Conservation (phyloP, 2,888 invertebrate species). For the Lissonota sp. region DNA sequence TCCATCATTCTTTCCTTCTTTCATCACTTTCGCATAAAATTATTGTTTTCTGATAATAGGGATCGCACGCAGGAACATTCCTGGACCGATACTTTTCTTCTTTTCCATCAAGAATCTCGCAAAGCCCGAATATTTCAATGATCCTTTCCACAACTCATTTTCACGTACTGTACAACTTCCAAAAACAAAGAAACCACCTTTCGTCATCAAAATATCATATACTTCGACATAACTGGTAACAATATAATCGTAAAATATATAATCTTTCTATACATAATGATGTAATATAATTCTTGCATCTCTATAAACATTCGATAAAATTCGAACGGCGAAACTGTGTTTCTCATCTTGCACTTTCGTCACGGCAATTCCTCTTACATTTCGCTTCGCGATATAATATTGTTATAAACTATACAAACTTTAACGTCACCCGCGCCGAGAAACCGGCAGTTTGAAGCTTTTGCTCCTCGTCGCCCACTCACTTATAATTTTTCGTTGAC, state of each 20-base stretch:
- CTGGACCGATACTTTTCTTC: neutral
- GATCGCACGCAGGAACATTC: neutral
- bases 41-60: neutral
- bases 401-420: constrained; percentile 61
- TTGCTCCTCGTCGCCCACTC: neutral
- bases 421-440: constrained; percentile 43
- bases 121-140: no score
- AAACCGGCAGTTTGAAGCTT: constrained; percentile 18
- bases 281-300: constrained; percentile 39
- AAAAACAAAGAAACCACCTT: neutral
- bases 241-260: constrained; percentile 53
- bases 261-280: constrained; percentile 21
- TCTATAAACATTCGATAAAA: constrained; percentile 43
- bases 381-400: neutral
- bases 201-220: neutral
- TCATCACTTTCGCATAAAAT: constrained; percentile 12
- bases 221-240: constrained; percentile 39
- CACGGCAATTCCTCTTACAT: constrained; percentile 10
- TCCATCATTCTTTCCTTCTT: constrained; percentile 30
- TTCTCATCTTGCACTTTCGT: constrained; percentile 13
- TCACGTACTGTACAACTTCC: constrained; percentile 11
- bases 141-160: neutral
- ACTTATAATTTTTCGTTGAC: neutral
- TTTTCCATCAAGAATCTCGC: neutral
- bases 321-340: constrained; percentile 24